Base-by-base conservation (phyloP, 2,113 vertebrate species). In the Hyperopisus bebe region DNA sequence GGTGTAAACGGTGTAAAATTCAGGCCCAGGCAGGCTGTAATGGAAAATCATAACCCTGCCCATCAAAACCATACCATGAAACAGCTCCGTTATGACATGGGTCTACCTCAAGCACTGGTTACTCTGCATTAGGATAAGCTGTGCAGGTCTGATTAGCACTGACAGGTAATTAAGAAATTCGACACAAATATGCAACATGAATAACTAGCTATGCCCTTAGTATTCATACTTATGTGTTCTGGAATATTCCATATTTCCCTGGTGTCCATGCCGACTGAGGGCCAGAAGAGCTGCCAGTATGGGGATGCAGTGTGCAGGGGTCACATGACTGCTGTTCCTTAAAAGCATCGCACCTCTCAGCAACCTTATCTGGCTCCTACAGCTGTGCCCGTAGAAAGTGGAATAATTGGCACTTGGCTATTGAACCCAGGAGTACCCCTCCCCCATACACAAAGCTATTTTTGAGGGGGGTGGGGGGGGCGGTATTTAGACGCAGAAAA, bases 351-450 rank as follows among this genome's bases (percentile, higher is more conserved):
- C 51, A 10, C 39, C 17, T 47, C 10, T 8, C 27, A 44, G 74
- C 89, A 77, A 27, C 48, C 85, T 90, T 90, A 90, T 90, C 89
- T 62, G 84, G 15, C 31, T 27, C 11, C 62, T 39, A 44, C 89
- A 90, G 89, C 89, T 55, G 47, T 86, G 85, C 24, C 58, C 66
- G 8, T 19, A 44, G 47, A 62, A 87, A 87, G 89, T 44, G 85
- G 53, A 53, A 35, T 90, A 87, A 77, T 80, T 50, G 62, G 24
- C n/a, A 21, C 2, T 31, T 83, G 21, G 27, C 19, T n/a, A 51
- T 53, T 35, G 31, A 35, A 31, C 24, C 17, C 80, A 19, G 44
- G 48, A n/a, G 50, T 3, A 19, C 15, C 83, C 44, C 21, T 17
- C 35, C 82, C n/a, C 83, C 46, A 44, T 10, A 44, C 58, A 58